Base-by-base conservation (phyloP, 2,888 invertebrate species). In the Synergus umbraculus region DNA sequence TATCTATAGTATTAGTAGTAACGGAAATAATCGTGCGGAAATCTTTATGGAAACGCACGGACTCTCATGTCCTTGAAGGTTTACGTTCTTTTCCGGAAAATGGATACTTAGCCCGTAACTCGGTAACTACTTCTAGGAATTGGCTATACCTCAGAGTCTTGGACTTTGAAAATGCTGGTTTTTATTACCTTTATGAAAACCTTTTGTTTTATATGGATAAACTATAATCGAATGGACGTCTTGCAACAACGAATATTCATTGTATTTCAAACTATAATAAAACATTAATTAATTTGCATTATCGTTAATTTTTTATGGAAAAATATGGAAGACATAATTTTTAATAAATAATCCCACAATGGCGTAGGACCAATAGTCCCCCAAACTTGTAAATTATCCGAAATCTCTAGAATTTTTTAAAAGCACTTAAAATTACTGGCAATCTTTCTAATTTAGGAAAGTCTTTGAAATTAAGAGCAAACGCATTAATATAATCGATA, bases 81-180 rank as follows among this genome's bases (percentile, higher is more conserved):
- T 67, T 67, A 69, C 69, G 69, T 69, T 29, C 46, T 69, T 69
- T 69, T 69, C 69, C 69, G 44, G 69, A 49, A 69, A 46, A 49
- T 69, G 49, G 69, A 69, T 69, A 69, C 69, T 69, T 69, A 29
- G 69, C 49, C 22, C 46, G 9, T 69, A 69, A n/a, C 15, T n/a
- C 37, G 37, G 37, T 37, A 37, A 29, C 49, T 69, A 46, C 49
- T 49, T 15, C 49, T 22, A 37, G 49, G 29, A 69, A 69, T 69
- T 69, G 69, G 49, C 15, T 10, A 69, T 49, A 29, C 65, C 43
- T 65, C 43, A 65, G 37, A 37, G 37, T 7, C 37, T 37, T 37
- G 37, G 29, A 69, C 69, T 49, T 44, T 15, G 15, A 15, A 22
- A 69, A 69, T 69, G 15, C 29, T 29, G 15, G 69, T n/a, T 69